These are phyloP conservation scores for Drosophila fuyamai DNA, from an alignment of 1,140 invertebrate genomes.

Conservation along the genomic window DNA sequence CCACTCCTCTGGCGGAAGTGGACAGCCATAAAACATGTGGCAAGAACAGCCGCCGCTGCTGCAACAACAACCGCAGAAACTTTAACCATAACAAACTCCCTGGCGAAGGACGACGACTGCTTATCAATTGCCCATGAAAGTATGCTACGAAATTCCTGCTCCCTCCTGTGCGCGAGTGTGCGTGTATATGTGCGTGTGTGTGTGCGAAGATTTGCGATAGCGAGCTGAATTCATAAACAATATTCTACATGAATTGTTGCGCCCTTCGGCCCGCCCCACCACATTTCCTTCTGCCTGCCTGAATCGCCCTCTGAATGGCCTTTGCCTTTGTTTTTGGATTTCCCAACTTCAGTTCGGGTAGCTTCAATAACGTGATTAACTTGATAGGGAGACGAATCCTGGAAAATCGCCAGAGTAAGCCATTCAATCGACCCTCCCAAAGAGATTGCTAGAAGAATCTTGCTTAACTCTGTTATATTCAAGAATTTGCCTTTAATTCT, in stretches of 20 bases:
- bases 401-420: not conserved
- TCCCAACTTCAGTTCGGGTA: conserved; percentile 10
- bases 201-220: conserved; percentile 56
- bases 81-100: conserved; percentile 66
- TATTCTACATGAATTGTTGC: conserved; percentile 70
- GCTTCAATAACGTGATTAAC: conserved; percentile 30
- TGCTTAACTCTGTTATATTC: too few species aligned
- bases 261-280: conserved; percentile 31
- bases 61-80: conserved; percentile 33
- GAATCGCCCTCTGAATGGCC: conserved; percentile 10
- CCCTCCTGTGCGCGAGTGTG: not conserved
- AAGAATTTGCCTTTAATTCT: too few species aligned
- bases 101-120: conserved; percentile 32
- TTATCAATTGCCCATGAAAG: conserved; percentile 63
- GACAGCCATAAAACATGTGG: conserved; percentile 65
- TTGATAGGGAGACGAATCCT: not conserved
- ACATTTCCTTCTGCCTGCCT: not conserved
- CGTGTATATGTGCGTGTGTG: conserved; percentile 8
- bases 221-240: conserved; percentile 67
- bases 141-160: conserved; percentile 36
- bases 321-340: conserved; percentile 35
- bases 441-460: too few species aligned
- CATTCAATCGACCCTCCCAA: not conserved
- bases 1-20: conserved; percentile 42
- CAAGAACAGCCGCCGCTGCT: conserved; percentile 9